A percentile compares a stretch with the other conserved stretches of the same genome.
These are phyloP conservation scores for Pachyramphus minor DNA, from an alignment of 2,113 vertebrate species.

Conservation along the genomic window DNA sequence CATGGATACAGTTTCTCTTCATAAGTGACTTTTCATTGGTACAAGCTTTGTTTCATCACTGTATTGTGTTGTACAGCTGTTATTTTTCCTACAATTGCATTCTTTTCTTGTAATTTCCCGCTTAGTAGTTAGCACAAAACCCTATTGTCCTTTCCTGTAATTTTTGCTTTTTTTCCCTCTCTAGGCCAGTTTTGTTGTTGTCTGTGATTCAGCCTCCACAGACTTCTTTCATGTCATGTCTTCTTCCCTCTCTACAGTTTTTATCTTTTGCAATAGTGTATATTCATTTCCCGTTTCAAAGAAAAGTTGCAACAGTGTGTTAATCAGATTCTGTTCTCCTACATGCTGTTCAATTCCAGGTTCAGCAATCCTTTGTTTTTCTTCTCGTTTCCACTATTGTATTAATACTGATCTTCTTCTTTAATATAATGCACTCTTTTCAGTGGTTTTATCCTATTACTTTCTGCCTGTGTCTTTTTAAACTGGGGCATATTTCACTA, in stretches of 20 bases:
- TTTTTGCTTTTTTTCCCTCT: neutral
- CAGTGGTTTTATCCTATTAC: neutral
- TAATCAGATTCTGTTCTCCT: neutral
- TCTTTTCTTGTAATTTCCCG: neutral
- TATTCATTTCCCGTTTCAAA: neutral
- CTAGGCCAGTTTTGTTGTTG: neutral
- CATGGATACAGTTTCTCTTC: neutral
- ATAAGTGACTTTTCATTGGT: constrained; percentile 17
- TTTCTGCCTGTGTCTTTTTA: neutral
- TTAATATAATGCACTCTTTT: neutral
- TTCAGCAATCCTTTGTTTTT: neutral
- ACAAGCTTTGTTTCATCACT: neutral
- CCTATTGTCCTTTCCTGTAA: neutral
- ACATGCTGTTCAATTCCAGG: neutral
- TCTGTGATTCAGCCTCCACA: neutral
- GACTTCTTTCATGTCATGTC: neutral
- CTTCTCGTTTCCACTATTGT: neutral
- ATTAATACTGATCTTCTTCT: neutral
- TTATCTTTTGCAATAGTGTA: neutral
- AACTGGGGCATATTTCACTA: neutral
- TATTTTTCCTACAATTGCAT: neutral
- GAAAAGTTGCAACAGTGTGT: neutral
- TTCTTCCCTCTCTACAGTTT: neutral
- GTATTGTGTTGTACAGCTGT: neutral
- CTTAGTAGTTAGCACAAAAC: neutral